Percentiles rank a stretch among this genome's conserved stretches.
phyloP scores from a whole-genome alignment of 2,113 vertebrate species.

The Xiphorhynchus elegans region DNA sequence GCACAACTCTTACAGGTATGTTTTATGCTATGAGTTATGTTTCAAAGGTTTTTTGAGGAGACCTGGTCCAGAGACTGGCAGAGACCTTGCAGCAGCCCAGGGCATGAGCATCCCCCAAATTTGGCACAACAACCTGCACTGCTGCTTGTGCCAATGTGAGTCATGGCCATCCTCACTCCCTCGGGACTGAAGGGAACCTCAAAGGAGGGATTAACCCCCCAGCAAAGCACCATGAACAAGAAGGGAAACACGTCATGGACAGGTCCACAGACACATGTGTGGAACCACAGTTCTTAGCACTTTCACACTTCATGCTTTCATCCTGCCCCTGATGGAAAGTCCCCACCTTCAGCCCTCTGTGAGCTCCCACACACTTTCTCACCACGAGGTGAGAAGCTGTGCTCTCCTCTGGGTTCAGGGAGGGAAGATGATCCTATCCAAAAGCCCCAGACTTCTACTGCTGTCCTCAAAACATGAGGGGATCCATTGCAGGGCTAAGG shows the following conservation, averaged over 20 bases:
- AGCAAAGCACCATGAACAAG: accelerated
- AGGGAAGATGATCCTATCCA: not conserved
- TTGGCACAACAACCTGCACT: not conserved
- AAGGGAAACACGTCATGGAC: accelerated
- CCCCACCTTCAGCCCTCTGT: not conserved
- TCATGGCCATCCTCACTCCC: not conserved
- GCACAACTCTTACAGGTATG: not conserved
- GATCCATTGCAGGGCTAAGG: not conserved
- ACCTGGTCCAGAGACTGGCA: not conserved
- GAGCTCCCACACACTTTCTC: not conserved
- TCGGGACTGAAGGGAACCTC: not conserved
- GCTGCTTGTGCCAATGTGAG: not conserved
- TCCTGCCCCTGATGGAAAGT: not conserved
- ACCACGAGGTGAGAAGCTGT: accelerated
- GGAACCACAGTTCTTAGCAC: not conserved
- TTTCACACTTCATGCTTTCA: not conserved
- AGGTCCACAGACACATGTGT: not conserved
- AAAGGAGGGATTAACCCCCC: not conserved
- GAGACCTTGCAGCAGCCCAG: not conserved
- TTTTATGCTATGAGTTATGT: not conserved
- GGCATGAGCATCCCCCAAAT: not conserved
- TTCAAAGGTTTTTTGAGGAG: not conserved
- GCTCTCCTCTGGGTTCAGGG: not conserved
- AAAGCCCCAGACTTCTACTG: not conserved
- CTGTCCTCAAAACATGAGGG: accelerated